A percentile compares a stretch with the other conserved stretches of the same genome.
phyloP scores from a whole-genome alignment of 2,797 vertebrate species.

The Onychomys arenicola region DNA sequence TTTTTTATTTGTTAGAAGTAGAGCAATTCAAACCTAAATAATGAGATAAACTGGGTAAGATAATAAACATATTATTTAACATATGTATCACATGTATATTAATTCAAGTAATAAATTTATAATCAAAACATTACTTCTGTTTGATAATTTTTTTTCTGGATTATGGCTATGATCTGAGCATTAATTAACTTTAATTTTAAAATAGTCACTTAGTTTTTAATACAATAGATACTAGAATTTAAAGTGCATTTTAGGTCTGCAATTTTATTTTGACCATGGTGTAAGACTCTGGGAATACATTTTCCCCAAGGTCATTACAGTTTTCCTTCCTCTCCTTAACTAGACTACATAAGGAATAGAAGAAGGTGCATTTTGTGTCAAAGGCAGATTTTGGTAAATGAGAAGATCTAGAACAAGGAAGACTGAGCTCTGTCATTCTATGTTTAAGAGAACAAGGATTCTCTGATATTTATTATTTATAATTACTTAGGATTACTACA shows the following conservation, averaged over 20 bases:
- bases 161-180: neutral
- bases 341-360: neutral
- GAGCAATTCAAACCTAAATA: neutral
- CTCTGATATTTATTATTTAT: neutral
- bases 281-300: neutral
- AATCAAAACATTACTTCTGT: neutral
- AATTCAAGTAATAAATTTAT: neutral
- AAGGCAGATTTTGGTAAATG: neutral
- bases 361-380: neutral
- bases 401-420: neutral
- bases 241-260: neutral
- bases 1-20: neutral
- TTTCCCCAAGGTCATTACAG: slow-evolving; percentile 60
- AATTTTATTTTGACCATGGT: neutral
- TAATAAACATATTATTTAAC: neutral
- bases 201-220: neutral
- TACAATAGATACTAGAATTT: neutral
- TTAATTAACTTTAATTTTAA: neutral
- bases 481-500: neutral
- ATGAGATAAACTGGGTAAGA: neutral
- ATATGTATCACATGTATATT: neutral
- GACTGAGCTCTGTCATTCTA: neutral
- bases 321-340: slow-evolving; percentile 22
- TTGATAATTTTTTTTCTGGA: neutral
- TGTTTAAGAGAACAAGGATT: neutral